Evolutionary conservation across 2,113 vertebrate genomes (phyloP).

Genomic region (Lycaon pictus): DNA sequence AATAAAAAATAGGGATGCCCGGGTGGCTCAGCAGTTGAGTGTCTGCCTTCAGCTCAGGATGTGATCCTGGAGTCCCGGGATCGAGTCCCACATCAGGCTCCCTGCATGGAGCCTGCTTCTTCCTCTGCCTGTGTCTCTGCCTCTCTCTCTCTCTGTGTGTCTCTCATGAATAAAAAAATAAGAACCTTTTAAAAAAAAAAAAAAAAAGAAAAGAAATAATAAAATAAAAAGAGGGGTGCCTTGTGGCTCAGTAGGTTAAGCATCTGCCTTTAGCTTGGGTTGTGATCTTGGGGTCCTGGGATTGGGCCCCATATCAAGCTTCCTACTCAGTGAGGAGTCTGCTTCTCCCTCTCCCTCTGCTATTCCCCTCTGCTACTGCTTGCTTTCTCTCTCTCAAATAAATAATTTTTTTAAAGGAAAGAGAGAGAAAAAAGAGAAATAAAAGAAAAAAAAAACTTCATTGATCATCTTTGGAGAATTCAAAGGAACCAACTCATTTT

Average conservation of each 20-base stretch:
- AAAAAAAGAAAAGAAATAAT: neutral
- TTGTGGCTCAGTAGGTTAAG: neutral
- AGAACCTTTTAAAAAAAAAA: neutral
- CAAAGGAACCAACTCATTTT: neutral
- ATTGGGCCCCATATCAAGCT: neutral
- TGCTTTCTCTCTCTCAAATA: neutral
- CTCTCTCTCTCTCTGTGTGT: no score
- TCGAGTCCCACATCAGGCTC: no score
- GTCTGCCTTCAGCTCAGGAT: no score
- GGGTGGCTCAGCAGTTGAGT: no score
- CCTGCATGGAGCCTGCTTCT: no score
- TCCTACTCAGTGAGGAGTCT: neutral
- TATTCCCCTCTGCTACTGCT: neutral
- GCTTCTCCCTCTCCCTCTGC: neutral
- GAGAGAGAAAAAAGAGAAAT: neutral
- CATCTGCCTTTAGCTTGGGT: neutral
- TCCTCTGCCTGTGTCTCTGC: no score
- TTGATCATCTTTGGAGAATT: neutral
- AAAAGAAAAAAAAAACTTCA: neutral
- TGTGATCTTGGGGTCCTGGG: neutral
- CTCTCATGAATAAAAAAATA: no score
- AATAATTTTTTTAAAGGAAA: neutral
- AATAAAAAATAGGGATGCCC: neutral
- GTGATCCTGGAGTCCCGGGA: no score
- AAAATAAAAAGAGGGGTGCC: neutral